phyloP scores from a whole-genome alignment of 2,888 invertebrate genomes.

The Eupithecia inturbata region DNA sequence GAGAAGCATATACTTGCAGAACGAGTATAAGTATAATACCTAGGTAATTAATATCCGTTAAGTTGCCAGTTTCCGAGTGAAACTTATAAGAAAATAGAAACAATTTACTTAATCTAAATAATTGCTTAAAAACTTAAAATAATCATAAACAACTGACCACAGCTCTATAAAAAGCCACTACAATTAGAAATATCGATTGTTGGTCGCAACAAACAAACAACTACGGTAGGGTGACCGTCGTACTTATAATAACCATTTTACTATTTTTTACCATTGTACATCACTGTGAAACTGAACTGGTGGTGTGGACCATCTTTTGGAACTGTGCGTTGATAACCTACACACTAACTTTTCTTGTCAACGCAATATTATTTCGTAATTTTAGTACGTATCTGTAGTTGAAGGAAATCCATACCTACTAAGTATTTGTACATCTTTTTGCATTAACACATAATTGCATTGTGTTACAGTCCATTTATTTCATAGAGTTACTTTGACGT shows the following conservation, averaged over 20 bases:
- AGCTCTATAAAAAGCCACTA: slow-evolving; percentile 38
- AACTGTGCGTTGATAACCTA: neutral
- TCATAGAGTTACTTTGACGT: neutral
- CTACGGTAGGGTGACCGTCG: slow-evolving; percentile 43
- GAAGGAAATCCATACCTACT: too few relatives aligned
- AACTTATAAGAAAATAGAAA: slow-evolving; percentile 2
- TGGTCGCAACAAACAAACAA: slow-evolving; percentile 56
- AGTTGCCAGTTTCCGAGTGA: neutral
- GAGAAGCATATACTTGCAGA: neutral
- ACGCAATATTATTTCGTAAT: neutral
- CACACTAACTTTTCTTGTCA: neutral
- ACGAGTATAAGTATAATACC: neutral
- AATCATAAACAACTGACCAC: slow-evolving; percentile 31
- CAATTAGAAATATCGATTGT: slow-evolving; percentile 61
- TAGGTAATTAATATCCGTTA: neutral
- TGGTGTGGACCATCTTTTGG: neutral
- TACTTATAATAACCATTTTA: neutral
- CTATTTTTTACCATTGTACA: neutral
- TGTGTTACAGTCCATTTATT: too few relatives aligned
- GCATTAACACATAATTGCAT: too few relatives aligned
- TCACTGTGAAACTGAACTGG: too few relatives aligned
- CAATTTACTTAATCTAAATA: slow-evolving; percentile 18
- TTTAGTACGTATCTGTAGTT: too few relatives aligned
- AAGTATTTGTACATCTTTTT: too few relatives aligned
- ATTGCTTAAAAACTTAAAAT: slow-evolving; percentile 33